Base-by-base conservation (phyloP, 2,113 vertebrate genomes). In the Zosterops hypoxanthus region DNA sequence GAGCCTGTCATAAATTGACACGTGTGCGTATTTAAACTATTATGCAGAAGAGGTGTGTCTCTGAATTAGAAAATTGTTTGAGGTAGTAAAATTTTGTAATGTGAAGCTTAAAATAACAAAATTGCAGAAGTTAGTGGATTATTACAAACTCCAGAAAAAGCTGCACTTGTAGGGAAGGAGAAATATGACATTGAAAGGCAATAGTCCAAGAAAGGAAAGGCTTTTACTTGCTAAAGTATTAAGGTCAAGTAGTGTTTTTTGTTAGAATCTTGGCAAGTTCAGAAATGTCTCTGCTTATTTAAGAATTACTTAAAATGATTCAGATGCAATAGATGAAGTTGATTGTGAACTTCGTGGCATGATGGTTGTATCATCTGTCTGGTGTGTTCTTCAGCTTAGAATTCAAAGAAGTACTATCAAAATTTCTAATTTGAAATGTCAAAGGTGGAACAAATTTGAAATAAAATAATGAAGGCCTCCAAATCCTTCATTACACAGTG, bases 391-490 rank as follows among this genome's bases (percentile, higher is more conserved):
- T 93, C 90, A 92, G 39, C 47, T 72, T 56, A 64, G 66, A 86
- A 83, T 76, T 86, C 56, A 63, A 86, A 80, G n/a, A 42, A 63
- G 9, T 50, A 53, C 9, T 42, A 57, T 52, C 47, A 86, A 55
- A 80, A 56, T 85, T 26, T 84, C 68, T 73, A 44, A 28, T 69
- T 81, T 80, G 33, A 93, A 90, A 42, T 75, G 33, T 91, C 56
- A 15, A 3, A 88, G 72, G 33, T 66, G 42, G 49, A 94, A 73
- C 71, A 94, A 87, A 79, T 66, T 78, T 64, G 70, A 85, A 95
- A 80, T 60, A 81, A 96, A 91, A 64, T 55, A 83, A 42, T 83
- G 20, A 95, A 97, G 93, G 49, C 10, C 49, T 82, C 72, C 80
- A 86, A 96, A 90, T 55, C 36, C 29, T 59, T n/a, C 13, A 31